Percentiles rank a stretch among this genome's conserved stretches.
Evolutionary conservation across 2,888 invertebrate genomes (phyloP).

Genomic region (Leucophenga maculata): DNA sequence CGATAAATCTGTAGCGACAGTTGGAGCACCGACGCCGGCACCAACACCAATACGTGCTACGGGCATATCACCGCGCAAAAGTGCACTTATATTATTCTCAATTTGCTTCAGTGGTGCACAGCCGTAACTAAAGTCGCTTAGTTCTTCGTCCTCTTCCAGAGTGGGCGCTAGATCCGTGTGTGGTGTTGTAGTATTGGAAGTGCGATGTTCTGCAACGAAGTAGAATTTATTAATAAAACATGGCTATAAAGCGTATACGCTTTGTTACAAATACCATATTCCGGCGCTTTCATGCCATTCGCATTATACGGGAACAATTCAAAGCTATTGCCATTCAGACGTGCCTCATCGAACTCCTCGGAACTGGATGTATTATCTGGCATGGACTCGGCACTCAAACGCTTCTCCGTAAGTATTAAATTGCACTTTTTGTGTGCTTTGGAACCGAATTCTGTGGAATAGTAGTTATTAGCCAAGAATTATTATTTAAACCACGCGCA

Average conservation of each 20-base stretch:
- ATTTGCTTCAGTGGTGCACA: conserved; percentile 81
- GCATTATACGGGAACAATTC: conserved; percentile 54
- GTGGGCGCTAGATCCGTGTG: conserved; percentile 80
- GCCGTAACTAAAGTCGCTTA: conserved; percentile 77
- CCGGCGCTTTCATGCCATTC: conserved; percentile 37
- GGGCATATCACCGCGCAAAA: conserved; percentile 74
- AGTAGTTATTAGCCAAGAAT: neutral
- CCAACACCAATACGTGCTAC: conserved; percentile 30
- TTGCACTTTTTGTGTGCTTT: conserved; percentile 38
- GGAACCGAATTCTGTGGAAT: neutral
- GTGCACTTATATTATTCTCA: conserved; percentile 80
- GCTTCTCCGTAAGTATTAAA: conserved; percentile 48
- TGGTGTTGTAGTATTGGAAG: conserved; percentile 73
- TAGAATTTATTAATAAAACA: neutral
- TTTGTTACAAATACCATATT: conserved; percentile 40
- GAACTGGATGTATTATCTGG: conserved; percentile 60
- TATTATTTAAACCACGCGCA: neutral
- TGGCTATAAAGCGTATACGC: neutral
- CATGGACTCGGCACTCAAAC: conserved; percentile 57
- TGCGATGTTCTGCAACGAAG: conserved; percentile 52
- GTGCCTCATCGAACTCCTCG: conserved; percentile 58
- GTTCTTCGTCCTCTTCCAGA: conserved; percentile 80
- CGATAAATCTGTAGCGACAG: neutral
- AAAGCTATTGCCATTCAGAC: conserved; percentile 54
- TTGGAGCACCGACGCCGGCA: conserved; percentile 43